These are phyloP conservation scores for Nothocercus julius DNA, from an alignment of 2,113 vertebrate species.

Conservation along the genomic window DNA sequence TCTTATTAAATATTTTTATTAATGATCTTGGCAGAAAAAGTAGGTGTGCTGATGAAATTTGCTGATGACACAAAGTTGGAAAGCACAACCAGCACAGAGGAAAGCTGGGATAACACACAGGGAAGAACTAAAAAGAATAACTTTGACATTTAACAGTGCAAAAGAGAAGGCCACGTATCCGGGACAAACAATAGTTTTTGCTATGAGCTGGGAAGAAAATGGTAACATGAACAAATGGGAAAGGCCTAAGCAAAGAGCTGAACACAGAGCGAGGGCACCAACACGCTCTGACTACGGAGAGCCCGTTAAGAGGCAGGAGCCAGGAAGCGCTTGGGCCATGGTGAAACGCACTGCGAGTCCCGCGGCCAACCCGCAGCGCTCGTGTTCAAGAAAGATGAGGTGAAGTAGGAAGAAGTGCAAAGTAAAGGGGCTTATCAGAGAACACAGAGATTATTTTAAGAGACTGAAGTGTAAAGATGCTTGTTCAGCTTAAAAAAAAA, in stretches of 20 bases:
- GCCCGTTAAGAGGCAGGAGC: background rate
- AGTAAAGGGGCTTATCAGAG: background rate
- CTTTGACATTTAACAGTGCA: background rate
- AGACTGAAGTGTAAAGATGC: background rate
- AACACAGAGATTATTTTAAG: background rate
- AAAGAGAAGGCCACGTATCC: background rate
- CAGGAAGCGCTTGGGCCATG: background rate
- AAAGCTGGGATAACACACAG: background rate
- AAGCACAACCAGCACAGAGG: background rate
- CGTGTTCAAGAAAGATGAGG: background rate
- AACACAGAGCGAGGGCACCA: background rate
- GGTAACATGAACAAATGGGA: background rate
- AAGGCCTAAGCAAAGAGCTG: background rate
- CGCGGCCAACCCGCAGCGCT: accelerated
- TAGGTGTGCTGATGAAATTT: conserved; percentile 30
- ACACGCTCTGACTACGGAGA: accelerated
- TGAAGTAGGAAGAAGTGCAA: background rate
- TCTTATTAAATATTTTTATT: conserved; percentile 37
- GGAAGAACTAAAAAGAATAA: background rate
- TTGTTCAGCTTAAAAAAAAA: background rate
- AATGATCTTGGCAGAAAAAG: conserved; percentile 48
- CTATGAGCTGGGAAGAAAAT: background rate
- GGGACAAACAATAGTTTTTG: background rate
- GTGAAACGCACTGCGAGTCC: background rate
- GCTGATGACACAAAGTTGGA: conserved; percentile 51